Evolutionary conservation across 1,140 invertebrate species (phyloP), one percentile per base, ranked within the genome.

Genomic region (Achatina immaculata): DNA sequence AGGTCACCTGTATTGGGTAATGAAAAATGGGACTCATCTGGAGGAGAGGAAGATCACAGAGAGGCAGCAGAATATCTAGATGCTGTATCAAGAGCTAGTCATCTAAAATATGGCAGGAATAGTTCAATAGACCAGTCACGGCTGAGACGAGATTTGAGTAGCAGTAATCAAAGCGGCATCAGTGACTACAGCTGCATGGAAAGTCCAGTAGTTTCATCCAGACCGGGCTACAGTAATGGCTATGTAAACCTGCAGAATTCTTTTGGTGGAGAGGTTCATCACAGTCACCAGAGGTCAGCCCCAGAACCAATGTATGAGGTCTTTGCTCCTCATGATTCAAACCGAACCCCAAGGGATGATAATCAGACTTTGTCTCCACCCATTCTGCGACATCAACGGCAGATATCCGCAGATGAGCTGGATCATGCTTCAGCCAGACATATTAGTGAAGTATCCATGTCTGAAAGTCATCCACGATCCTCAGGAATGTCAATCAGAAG

Each of bases 61-160:
- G 75, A 77, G 21, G 62, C 51, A 24, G 77, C 48, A 42, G 73
- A 28, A 28, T 74, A 71, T 45, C 58, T 80, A 42, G 78, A 83
- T 40, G 66, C 81, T 3, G 66, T 79, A 58, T 51, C 82, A 21
- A 58, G 80, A 36, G 76, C 83, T 43, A 77, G 81, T 65, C 34
- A 65, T 40, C 58, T 82, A 7, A 58, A 74, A 65, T 34, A 74
- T 73, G 34, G 81, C 51, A 21, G 43, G 31, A 34, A 83, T 72
- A 62, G 65, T 80, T 69, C 85, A 66, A 16, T 65, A 43, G 36
- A 78, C 40, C 4, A 36, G 11, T 42, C n/a, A 9, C 71, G 51
- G 38, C 16, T 58, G 48, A 48, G 45, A 24, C 36, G n/a, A 14
- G 43, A 80, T 28, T 28, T 71, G 7, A 80, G 66, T 45, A 24